Percentiles rank a stretch among this genome's conserved stretches.
Evolutionary conservation across 1,140 invertebrate genomes (phyloP).

Genomic region (Monomorium pharaonis): DNA sequence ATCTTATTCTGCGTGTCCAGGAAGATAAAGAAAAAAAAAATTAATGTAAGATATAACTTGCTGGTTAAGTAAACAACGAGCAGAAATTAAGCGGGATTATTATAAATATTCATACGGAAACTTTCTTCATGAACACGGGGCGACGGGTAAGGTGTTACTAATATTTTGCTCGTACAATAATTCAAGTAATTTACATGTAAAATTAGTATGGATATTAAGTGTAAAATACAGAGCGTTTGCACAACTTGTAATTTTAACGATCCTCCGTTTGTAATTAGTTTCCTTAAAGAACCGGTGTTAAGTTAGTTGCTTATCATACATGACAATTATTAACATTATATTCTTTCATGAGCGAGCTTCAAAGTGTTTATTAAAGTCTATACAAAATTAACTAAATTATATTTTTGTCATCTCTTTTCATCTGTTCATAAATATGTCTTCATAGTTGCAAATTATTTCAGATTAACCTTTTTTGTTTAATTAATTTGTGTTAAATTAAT

Average conservation of each 20-base stretch:
- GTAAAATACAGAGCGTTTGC: not conserved
- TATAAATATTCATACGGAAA: conserved; percentile 11
- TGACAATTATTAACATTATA: not conserved
- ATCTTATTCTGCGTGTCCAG: not conserved
- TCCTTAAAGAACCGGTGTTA: not conserved
- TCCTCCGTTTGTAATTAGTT: not conserved
- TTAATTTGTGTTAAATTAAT: not conserved
- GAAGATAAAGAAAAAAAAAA: not conserved
- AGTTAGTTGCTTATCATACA: not conserved
- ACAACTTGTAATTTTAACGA: not conserved
- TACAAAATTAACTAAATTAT: not conserved
- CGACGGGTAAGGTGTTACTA: not conserved
- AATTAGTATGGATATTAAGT: conserved; percentile 16
- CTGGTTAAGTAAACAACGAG: not conserved
- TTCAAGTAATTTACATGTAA: not conserved
- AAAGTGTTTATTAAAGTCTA: not conserved
- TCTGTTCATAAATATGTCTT: not conserved
- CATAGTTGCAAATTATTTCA: not conserved
- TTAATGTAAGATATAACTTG: not conserved
- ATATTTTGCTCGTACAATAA: not conserved
- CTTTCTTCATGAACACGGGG: not conserved
- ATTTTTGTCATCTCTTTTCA: not conserved
- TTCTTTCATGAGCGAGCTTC: not conserved
- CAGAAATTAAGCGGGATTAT: not conserved
- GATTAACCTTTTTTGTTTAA: not conserved